These are phyloP conservation scores for Ceratina australensis DNA, from an alignment of 1,140 invertebrate genomes.

Conservation along the genomic window DNA sequence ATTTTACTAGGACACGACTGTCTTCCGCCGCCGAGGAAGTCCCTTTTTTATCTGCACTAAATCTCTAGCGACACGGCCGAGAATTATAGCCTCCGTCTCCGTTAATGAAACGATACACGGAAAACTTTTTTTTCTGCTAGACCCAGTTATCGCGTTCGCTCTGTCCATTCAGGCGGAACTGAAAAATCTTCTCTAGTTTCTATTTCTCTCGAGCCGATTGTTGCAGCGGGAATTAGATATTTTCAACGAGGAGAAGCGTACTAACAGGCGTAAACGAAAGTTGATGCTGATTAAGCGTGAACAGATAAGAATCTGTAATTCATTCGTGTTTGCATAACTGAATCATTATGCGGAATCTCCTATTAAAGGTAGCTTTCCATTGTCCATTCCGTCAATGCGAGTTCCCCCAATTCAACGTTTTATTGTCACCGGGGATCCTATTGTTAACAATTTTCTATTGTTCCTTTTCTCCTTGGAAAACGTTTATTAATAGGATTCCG, in stretches of 20 bases:
- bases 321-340: background rate
- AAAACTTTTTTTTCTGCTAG: background rate
- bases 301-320: background rate
- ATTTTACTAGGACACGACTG: background rate
- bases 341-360: background rate
- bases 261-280: too few species aligned
- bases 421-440: conserved; percentile 9
- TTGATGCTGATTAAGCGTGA: background rate
- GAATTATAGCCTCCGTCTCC: background rate
- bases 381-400: background rate
- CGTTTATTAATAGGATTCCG: too few species aligned
- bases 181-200: background rate
- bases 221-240: too few species aligned
- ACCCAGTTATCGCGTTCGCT: background rate
- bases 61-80: background rate
- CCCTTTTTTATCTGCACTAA: conserved; percentile 3
- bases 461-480: background rate
- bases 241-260: too few species aligned
- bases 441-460: conserved; percentile 34
- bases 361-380: background rate
- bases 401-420: background rate
- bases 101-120: background rate
- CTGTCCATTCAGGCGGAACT: background rate
- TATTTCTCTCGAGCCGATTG: background rate
- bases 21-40: too few species aligned